phyloP scores from a whole-genome alignment of 1,140 invertebrate species.

The Triops cancriformis region DNA sequence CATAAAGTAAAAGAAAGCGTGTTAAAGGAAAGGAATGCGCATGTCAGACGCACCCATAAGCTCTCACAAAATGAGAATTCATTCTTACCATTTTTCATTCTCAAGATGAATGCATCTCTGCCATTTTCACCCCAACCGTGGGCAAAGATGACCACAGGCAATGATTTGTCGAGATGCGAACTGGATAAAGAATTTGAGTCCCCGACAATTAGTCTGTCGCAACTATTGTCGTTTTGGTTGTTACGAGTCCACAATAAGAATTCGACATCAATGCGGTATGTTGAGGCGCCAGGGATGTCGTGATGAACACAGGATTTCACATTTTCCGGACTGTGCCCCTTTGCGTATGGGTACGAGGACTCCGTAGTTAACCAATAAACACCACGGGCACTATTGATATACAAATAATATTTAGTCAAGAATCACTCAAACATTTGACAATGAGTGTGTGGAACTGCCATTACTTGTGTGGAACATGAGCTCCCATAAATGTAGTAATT shows the following conservation, averaged over 20 bases:
- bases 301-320: neutral
- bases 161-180: neutral
- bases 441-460: no score
- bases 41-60: no score
- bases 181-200: neutral
- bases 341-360: constrained; percentile 1
- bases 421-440: no score
- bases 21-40: no score
- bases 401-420: no score
- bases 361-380: constrained; percentile 22
- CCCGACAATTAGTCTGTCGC: neutral
- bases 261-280: neutral
- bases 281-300: neutral
- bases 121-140: constrained; percentile 23
- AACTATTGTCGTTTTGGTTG: constrained; percentile 3
- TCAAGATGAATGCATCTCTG: neutral
- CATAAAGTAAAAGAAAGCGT: no score
- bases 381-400: neutral
- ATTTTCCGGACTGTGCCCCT: neutral
- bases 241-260: neutral
- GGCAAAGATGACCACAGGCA: constrained; percentile 23
- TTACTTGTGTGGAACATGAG: no score
- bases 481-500: constrained; percentile 13
- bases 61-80: no score
- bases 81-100: constrained; percentile 21